Evolutionary conservation across 1,140 invertebrate species (phyloP).

Genomic region (Microplitis mediator): DNA sequence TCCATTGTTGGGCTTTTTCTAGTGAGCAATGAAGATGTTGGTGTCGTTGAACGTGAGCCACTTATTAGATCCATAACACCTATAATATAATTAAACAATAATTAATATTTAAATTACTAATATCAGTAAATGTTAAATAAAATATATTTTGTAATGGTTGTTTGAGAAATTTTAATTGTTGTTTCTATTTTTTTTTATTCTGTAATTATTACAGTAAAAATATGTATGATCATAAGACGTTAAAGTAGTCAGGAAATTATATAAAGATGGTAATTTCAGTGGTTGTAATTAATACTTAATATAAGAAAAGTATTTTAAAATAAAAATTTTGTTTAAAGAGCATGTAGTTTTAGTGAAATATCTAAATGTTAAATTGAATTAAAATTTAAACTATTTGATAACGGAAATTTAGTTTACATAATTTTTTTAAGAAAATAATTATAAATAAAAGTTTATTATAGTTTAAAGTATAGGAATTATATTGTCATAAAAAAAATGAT

Average conservation of each 20-base stretch:
- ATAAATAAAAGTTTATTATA: no score
- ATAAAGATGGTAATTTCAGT: no score
- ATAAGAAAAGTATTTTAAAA: neutral
- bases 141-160: neutral
- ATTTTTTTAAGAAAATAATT: no score
- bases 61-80: slow-evolving; percentile 78
- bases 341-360: neutral
- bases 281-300: no score
- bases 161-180: slow-evolving; percentile 43
- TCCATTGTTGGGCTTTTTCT: slow-evolving; percentile 83
- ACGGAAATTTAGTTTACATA: no score
- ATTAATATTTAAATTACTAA: neutral
- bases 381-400: no score
- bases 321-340: neutral
- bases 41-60: slow-evolving; percentile 79
- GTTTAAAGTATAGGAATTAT: no score
- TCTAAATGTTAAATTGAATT: no score
- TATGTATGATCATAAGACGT: no score
- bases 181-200: slow-evolving; percentile 42
- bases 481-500: no score
- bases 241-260: no score
- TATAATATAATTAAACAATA: slow-evolving; percentile 26
- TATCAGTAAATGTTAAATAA: neutral
- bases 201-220: neutral
- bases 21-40: slow-evolving; percentile 68